These are phyloP conservation scores for Menidia menidia DNA, from an alignment of 2,797 vertebrate species.

Conservation along the genomic window DNA sequence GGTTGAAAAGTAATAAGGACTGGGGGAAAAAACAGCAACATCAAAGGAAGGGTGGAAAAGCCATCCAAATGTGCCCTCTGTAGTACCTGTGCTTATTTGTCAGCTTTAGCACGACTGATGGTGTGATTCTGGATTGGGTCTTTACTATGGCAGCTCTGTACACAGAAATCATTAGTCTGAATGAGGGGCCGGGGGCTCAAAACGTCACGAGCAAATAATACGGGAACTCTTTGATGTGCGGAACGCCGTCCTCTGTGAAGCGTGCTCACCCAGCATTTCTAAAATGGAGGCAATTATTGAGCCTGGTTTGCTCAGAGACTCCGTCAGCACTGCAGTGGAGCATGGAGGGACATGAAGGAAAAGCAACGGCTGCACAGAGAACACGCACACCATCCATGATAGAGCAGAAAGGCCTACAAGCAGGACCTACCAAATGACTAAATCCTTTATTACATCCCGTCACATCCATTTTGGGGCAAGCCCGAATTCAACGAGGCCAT, in stretches of 20 bases:
- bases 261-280: slow-evolving; percentile 28
- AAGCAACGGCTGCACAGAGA: neutral
- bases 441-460: slow-evolving; percentile 29
- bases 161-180: no score
- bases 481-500: slow-evolving; percentile 22
- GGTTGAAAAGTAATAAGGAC: no score
- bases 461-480: slow-evolving; percentile 23
- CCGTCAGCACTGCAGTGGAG: slow-evolving; percentile 11
- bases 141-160: no score
- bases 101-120: no score
- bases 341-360: slow-evolving; percentile 6
- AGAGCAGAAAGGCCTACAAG: slow-evolving; percentile 26
- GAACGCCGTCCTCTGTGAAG: neutral
- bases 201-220: no score
- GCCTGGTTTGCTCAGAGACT: slow-evolving; percentile 17
- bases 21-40: no score
- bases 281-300: slow-evolving; percentile 22
- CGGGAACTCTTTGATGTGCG: no score
- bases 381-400: slow-evolving; percentile 30
- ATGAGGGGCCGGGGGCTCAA: no score
- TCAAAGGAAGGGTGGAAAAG: no score
- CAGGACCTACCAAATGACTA: slow-evolving; percentile 37
- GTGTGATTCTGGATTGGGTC: no score
- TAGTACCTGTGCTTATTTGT: no score
- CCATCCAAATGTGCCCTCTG: no score